Conservation (phyloP, 2,797 vertebrate species). For the Rhadinocentrus ornatus region DNA sequence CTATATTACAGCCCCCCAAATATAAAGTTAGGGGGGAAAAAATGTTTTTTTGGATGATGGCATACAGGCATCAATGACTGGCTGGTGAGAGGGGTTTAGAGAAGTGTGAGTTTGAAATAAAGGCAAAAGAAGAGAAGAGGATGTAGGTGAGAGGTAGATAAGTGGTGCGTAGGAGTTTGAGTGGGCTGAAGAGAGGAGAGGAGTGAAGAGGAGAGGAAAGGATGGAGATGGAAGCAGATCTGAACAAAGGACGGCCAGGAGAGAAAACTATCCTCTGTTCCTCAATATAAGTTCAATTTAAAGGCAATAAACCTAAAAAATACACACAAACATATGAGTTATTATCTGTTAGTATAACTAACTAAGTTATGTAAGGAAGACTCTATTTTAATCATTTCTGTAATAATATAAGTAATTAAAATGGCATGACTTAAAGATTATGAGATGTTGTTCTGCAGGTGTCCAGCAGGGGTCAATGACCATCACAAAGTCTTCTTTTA, state of each 20-base stretch:
- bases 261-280: conserved; percentile 38
- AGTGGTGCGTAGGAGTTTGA: conserved; percentile 73
- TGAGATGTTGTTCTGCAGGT: conserved; percentile 44
- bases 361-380: not conserved
- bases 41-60: conserved; percentile 31
- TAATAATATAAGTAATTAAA: conserved; percentile 3
- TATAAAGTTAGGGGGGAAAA: conserved; percentile 31
- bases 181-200: conserved; percentile 67
- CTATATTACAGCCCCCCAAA: not conserved
- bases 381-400: not conserved
- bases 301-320: conserved; percentile 7
- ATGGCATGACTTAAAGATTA: conserved; percentile 1
- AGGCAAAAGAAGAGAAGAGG: conserved; percentile 70
- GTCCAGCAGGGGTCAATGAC: conserved; percentile 77
- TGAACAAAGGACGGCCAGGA: conserved; percentile 58
- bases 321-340: not conserved
- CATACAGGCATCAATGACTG: conserved; percentile 25
- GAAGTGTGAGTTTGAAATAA: conserved; percentile 56
- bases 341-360: not conserved
- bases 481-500: conserved; percentile 36
- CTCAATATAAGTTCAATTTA: conserved; percentile 33
- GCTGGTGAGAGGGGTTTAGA: conserved; percentile 39
- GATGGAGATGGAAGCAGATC: conserved; percentile 62
- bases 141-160: conserved; percentile 75
- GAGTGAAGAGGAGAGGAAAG: conserved; percentile 53